A percentile compares a stretch with the other conserved stretches of the same genome.
Evolutionary conservation across 92 coral and sea anemone genomes (phyloP).

Genomic region (Heteractis magnifica): DNA sequence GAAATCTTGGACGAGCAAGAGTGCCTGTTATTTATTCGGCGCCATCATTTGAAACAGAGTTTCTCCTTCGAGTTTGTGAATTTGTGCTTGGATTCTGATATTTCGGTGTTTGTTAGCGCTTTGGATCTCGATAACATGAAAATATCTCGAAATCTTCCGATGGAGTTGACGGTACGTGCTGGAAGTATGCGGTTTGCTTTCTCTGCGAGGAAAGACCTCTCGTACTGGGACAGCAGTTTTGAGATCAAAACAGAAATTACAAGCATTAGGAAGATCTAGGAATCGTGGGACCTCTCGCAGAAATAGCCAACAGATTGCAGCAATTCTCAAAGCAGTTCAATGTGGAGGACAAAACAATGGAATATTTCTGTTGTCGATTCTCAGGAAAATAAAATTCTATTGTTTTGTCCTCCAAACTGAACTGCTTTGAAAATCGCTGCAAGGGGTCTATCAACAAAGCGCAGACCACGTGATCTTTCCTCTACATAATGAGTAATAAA

Average conservation of each 20-base stretch:
- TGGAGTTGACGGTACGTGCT: constrained; percentile 39
- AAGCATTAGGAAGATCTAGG: not conserved
- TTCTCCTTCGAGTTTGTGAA: constrained; percentile 54
- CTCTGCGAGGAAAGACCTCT: constrained; percentile 38
- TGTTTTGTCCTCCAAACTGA: too few species aligned
- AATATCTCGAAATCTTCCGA: constrained; percentile 42
- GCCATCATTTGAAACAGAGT: constrained; percentile 26
- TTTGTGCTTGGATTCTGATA: constrained; percentile 37
- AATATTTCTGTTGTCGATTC: too few species aligned
- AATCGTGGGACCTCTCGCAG: not conserved
- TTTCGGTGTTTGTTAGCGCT: constrained; percentile 27
- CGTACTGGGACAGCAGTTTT: constrained; percentile 7
- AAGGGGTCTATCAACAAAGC: too few species aligned
- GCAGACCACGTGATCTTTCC: too few species aligned
- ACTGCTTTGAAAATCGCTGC: too few species aligned
- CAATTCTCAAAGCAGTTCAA: too few species aligned
- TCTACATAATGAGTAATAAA: not conserved
- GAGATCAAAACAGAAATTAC: not conserved
- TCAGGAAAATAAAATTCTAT: too few species aligned
- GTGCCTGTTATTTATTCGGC: constrained; percentile 36
- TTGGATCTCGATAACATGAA: constrained; percentile 24
- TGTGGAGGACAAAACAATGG: too few species aligned
- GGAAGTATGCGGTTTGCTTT: constrained; percentile 48
- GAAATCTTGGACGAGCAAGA: not conserved
- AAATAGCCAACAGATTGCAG: too few species aligned